These are phyloP conservation scores for Falcaria lacertinaria DNA, from an alignment of 2,888 invertebrate genomes.

Conservation along the genomic window DNA sequence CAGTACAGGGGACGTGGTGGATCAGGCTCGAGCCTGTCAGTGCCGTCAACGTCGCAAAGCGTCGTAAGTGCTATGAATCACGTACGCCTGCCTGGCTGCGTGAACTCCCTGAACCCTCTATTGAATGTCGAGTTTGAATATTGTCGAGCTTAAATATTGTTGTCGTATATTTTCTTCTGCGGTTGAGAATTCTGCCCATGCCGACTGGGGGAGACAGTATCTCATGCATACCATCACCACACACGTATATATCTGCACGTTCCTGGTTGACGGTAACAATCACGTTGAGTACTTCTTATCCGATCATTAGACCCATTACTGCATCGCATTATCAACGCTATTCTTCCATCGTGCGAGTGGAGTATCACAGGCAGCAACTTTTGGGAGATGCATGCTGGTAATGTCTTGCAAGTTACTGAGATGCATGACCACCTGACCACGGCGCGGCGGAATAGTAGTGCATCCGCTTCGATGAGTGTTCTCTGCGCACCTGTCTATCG, in stretches of 20 bases:
- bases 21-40: conserved; percentile 91
- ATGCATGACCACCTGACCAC: conserved; percentile 53
- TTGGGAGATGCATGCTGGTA: conserved; percentile 55
- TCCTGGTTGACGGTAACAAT: conserved; percentile 45
- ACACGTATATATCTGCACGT: conserved; percentile 61
- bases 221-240: conserved; percentile 55
- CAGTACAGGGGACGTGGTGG: conserved; percentile 84
- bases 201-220: conserved; percentile 62
- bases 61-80: conserved; percentile 80
- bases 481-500: not conserved
- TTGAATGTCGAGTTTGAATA: conserved; percentile 60
- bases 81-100: conserved; percentile 54
- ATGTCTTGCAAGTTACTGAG: conserved; percentile 37
- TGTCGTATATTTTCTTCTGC: conserved; percentile 63
- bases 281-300: conserved; percentile 42
- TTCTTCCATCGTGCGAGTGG: conserved; percentile 41
- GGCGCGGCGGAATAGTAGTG: conserved; percentile 31
- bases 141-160: conserved; percentile 60
- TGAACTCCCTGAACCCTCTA: conserved; percentile 46
- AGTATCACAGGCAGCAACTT: conserved; percentile 32
- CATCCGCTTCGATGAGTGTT: conserved; percentile 17
- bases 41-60: conserved; percentile 86
- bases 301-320: conserved; percentile 54
- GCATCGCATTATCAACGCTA: conserved; percentile 49
- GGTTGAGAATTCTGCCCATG: conserved; percentile 59